Evolutionary conservation across 2,797 vertebrate genomes (phyloP), one percentile per base, ranked within the genome.

Genomic region (Garrulus glandarius): DNA sequence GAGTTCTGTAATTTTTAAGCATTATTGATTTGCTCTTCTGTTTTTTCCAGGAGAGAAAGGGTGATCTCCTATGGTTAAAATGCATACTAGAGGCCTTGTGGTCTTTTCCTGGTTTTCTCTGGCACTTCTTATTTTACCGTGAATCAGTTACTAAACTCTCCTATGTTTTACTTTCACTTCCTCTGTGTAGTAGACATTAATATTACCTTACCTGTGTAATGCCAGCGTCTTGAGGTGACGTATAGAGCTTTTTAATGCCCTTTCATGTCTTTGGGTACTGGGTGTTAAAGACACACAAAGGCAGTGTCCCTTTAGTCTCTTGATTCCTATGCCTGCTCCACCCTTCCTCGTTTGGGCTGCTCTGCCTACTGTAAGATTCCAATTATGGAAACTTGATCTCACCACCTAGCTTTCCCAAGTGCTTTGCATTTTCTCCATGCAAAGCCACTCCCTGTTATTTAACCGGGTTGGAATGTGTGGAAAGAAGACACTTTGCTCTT

Each of bases 391-490:
- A 94, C 80, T 92, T 88, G 79, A 36, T 84, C 43, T 95, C 83
- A 69, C 86, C 86, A 79, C 81, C 80, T 86, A n/a, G 55, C 80
- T 93, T 81, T 90, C 90, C 77, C 72, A 84, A 94, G 61, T 0
- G 4, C 89, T 94, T 96, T 72, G 53, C 43, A 24, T 95, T 95
- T 94, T 85, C 93, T 93, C 90, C 65, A 69, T 81, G 85, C 43
- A 47, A 63, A 93, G 70, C 69, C 92, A 56, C 92, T 95, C 96
- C 94, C 84, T 92, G 83, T 93, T 96, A 92, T 84, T 97, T 92
- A 90, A 94, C 34, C 0, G 1, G 47, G 44, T 83, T 94, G 95
- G 96, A 97, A 96, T 95, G 95, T 67, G 80, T 92, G 92, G 90
- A 96, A 88, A 94, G 74, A 91, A 93, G 94, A 67, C 63, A 76